These are phyloP conservation scores for Amiota mariae DNA, from an alignment of 2,888 invertebrate species.

Conservation along the genomic window DNA sequence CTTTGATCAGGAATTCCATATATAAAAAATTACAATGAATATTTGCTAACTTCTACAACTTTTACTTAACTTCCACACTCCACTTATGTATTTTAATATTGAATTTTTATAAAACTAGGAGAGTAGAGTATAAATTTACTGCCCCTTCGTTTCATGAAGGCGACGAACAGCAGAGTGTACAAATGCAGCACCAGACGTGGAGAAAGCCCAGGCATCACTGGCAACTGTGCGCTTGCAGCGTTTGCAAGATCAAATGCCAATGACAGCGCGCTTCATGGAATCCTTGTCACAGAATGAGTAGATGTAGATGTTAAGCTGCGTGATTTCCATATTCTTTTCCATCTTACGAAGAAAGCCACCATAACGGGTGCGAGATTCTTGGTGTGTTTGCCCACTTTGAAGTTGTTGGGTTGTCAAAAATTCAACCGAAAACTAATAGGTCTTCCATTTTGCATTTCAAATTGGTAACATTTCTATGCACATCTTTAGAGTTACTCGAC, in stretches of 20 bases:
- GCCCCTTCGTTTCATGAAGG: slow-evolving; percentile 85
- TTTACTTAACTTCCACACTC: too few species aligned
- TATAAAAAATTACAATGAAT: too few species aligned
- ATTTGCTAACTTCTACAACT: too few species aligned
- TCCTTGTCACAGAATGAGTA: slow-evolving; percentile 99
- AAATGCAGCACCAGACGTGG: slow-evolving; percentile 97
- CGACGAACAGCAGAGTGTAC: slow-evolving; percentile 97
- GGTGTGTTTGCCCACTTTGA: slow-evolving; percentile 91
- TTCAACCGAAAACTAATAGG: slow-evolving; percentile 68
- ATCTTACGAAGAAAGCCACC: slow-evolving; percentile 99
- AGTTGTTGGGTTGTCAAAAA: slow-evolving; percentile 72
- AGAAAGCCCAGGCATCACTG: slow-evolving; percentile 99
- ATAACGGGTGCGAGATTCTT: slow-evolving; percentile 99
- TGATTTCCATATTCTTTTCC: slow-evolving; percentile 99
- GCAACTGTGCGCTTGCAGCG: slow-evolving; percentile 97
- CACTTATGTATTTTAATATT: neutral
- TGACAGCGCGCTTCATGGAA: slow-evolving; percentile 97
- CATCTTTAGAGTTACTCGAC: too few species aligned
- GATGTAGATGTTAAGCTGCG: slow-evolving; percentile 99
- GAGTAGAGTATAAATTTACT: slow-evolving; percentile 58
- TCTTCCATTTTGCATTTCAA: too few species aligned
- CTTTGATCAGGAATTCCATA: too few species aligned
- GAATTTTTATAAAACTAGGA: slow-evolving; percentile 18
- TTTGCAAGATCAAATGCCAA: slow-evolving; percentile 99
- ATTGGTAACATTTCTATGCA: too few species aligned